These are phyloP conservation scores for Apis dorsata DNA, from an alignment of 1,140 invertebrate genomes.

Conservation along the genomic window DNA sequence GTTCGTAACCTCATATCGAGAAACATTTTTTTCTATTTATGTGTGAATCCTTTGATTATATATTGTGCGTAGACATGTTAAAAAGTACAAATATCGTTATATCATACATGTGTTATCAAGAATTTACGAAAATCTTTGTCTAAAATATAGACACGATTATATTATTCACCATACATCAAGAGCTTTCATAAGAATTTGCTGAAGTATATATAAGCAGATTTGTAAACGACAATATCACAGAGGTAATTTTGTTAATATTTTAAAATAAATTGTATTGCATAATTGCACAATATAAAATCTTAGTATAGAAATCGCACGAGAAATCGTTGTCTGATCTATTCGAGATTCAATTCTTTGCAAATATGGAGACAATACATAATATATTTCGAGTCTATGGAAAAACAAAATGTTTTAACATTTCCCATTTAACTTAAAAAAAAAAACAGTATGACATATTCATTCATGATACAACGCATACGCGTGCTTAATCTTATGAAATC, in stretches of 20 bases:
- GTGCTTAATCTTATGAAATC: conserved; percentile 20
- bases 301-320: background rate
- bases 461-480: background rate
- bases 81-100: background rate
- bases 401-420: background rate
- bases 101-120: background rate
- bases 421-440: background rate
- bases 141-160: background rate
- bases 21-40: background rate
- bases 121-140: background rate
- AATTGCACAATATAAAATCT: background rate
- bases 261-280: background rate
- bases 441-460: background rate
- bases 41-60: background rate
- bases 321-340: background rate
- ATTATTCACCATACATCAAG: background rate
- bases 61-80: conserved; percentile 2
- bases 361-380: background rate
- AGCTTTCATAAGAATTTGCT: background rate
- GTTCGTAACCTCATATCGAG: background rate
- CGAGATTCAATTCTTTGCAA: background rate
- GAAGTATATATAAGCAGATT: background rate
- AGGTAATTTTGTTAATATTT: conserved; percentile 21
- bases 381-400: background rate
- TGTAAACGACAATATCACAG: background rate